Percentiles rank a stretch among this genome's conserved stretches.
Evolutionary conservation across 2,113 vertebrate species (phyloP).

Genomic region (Hiodon tergisus): DNA sequence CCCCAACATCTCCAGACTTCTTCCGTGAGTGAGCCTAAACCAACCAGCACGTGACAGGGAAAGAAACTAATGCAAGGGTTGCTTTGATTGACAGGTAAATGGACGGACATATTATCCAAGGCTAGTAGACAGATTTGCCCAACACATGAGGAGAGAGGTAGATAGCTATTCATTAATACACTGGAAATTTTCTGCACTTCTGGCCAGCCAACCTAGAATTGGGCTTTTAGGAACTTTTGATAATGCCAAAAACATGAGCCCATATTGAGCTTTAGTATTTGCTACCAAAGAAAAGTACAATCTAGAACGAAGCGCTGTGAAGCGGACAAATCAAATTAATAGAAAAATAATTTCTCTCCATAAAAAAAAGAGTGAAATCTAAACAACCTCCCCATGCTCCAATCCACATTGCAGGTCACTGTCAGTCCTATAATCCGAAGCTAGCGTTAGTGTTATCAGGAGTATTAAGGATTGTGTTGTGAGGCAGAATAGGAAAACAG

Average conservation of each 20-base stretch:
- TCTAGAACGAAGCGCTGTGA: not conserved
- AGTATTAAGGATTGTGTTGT: slow-evolving; percentile 60
- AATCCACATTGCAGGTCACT: slow-evolving; percentile 52
- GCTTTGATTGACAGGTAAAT: slow-evolving; percentile 14
- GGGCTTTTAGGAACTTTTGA: not conserved
- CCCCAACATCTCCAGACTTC: not conserved
- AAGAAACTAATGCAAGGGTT: not conserved
- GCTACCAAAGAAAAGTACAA: not conserved
- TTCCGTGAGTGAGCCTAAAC: not conserved
- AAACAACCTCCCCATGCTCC: too few species aligned
- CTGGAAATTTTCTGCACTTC: slow-evolving; percentile 26
- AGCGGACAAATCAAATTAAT: too few species aligned
- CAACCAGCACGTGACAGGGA: not conserved
- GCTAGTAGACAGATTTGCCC: slow-evolving; percentile 3
- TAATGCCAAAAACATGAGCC: not conserved
- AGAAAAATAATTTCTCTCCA: too few species aligned
- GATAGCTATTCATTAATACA: slow-evolving; percentile 50
- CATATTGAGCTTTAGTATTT: not conserved
- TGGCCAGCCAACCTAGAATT: not conserved
- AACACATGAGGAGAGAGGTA: not conserved
- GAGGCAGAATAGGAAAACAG: slow-evolving; percentile 64
- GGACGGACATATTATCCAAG: not conserved
- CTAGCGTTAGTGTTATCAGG: slow-evolving; percentile 59
- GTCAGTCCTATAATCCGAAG: slow-evolving; percentile 52
- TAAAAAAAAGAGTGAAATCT: too few species aligned